Evolutionary conservation across 1,140 invertebrate species (phyloP).

Genomic region (Drosophila erecta): DNA sequence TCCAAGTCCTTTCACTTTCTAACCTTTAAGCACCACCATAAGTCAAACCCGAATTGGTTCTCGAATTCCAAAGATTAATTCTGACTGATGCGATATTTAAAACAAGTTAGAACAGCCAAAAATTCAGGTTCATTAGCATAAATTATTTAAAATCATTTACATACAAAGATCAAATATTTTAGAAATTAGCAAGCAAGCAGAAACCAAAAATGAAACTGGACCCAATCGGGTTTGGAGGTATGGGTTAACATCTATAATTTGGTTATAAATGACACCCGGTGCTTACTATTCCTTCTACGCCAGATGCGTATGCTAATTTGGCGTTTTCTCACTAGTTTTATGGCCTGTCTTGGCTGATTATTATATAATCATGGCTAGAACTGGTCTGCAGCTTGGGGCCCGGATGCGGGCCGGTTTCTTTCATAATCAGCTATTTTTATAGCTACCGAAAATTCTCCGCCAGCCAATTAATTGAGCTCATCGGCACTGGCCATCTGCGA

Average conservation of each 20-base stretch:
- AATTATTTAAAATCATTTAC: slow-evolving; percentile 68
- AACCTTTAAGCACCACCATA: not conserved
- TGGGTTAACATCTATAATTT: slow-evolving; percentile 50
- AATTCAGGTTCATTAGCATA: slow-evolving; percentile 69
- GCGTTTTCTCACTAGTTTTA: slow-evolving; percentile 70
- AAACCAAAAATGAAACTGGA: slow-evolving; percentile 14
- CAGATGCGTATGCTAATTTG: slow-evolving; percentile 74
- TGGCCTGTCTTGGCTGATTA: slow-evolving; percentile 54
- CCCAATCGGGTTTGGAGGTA: slow-evolving; percentile 12
- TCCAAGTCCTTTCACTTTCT: slow-evolving; percentile 69
- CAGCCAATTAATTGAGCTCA: slow-evolving; percentile 68
- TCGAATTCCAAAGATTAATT: slow-evolving; percentile 17
- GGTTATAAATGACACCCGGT: slow-evolving; percentile 48
- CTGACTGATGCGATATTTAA: slow-evolving; percentile 16
- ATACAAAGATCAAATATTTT: slow-evolving; percentile 54
- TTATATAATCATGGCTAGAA: slow-evolving; percentile 73
- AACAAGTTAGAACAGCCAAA: slow-evolving; percentile 64
- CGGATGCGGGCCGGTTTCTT: slow-evolving; percentile 61
- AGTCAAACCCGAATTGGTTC: slow-evolving; percentile 23
- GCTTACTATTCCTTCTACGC: slow-evolving; percentile 34
- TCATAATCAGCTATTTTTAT: slow-evolving; percentile 75
- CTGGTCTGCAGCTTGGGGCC: slow-evolving; percentile 41
- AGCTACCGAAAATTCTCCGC: slow-evolving; percentile 58
- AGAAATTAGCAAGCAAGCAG: slow-evolving; percentile 48
- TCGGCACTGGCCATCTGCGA: slow-evolving; percentile 31